These are phyloP conservation scores for Myiotriccus ornatus DNA, from an alignment of 2,797 vertebrate species.

Conservation along the genomic window DNA sequence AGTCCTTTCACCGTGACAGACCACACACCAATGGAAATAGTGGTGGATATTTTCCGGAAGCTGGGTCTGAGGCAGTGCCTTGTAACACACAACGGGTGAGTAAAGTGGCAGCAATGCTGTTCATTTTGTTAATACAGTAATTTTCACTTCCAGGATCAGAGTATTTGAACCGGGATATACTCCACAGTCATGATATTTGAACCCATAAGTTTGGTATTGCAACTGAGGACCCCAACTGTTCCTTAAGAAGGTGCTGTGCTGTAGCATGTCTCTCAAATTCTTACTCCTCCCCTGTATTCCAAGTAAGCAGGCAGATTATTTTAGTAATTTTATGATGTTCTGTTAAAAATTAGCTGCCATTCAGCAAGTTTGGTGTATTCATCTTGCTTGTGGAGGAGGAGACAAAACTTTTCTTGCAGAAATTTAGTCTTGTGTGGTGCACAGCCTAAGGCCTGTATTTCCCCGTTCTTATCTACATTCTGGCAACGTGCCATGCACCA, in stretches of 20 bases:
- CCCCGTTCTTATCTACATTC: rapidly evolving
- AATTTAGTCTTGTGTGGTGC: background rate
- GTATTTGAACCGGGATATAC: background rate
- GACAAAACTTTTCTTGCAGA: background rate
- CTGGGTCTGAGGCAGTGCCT: constrained; percentile 98
- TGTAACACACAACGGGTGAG: constrained; percentile 98
- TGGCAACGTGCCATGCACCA: background rate
- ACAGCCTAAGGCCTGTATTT: background rate
- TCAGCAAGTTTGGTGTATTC: background rate
- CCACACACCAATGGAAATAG: constrained; percentile 99
- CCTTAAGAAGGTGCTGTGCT: background rate
- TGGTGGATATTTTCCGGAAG: constrained; percentile 99
- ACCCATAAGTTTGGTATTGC: background rate
- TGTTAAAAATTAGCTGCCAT: background rate
- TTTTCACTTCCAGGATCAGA: background rate
- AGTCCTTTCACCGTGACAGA: constrained; percentile 99
- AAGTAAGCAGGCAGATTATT: background rate
- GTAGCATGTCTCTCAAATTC: background rate
- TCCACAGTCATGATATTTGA: background rate
- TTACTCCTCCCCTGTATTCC: background rate
- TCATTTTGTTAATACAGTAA: background rate
- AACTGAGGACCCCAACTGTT: background rate
- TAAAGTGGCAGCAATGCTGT: background rate
- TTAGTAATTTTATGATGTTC: background rate
- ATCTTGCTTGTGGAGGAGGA: background rate